These are phyloP conservation scores for Brachyptera risi DNA, from an alignment of 2,888 invertebrate genomes.

Conservation along the genomic window DNA sequence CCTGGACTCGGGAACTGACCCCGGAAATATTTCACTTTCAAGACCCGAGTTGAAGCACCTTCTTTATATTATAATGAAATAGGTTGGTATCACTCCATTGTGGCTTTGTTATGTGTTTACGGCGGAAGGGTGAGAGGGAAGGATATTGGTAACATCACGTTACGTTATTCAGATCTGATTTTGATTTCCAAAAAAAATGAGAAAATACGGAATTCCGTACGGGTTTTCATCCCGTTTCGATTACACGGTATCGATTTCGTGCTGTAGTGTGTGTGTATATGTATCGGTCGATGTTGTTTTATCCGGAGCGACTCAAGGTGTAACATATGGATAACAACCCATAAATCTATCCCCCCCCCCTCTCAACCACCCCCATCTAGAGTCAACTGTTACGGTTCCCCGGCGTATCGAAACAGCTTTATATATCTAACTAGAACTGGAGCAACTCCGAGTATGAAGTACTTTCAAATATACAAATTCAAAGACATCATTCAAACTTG, in stretches of 20 bases:
- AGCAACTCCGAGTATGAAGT: no score
- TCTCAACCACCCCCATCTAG: not conserved
- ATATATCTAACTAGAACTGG: not conserved
- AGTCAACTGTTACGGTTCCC: constrained; percentile 11
- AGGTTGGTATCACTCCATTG: no score
- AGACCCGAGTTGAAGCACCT: no score
- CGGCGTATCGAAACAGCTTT: constrained; percentile 6
- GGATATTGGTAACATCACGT: no score
- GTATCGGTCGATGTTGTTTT: not conserved
- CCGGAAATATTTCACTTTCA: no score
- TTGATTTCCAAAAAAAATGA: no score
- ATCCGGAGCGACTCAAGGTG: constrained; percentile 16
- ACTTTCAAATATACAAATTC: not conserved
- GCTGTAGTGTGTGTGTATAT: no score
- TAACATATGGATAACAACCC: constrained; percentile 17
- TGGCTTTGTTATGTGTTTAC: no score
- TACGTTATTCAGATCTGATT: no score
- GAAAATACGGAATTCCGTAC: constrained; percentile 17
- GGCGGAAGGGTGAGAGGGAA: no score
- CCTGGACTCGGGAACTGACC: no score
- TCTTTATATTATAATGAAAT: no score
- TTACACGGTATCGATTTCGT: constrained; percentile 13
- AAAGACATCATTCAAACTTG: not conserved
- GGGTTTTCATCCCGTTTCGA: constrained; percentile 13
- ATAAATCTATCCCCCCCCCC: constrained; percentile 6